Evolutionary conservation across 30 jellyfish, hydroid and myxozoan species (phyloP).

Genomic region (Turritopsis rubra): DNA sequence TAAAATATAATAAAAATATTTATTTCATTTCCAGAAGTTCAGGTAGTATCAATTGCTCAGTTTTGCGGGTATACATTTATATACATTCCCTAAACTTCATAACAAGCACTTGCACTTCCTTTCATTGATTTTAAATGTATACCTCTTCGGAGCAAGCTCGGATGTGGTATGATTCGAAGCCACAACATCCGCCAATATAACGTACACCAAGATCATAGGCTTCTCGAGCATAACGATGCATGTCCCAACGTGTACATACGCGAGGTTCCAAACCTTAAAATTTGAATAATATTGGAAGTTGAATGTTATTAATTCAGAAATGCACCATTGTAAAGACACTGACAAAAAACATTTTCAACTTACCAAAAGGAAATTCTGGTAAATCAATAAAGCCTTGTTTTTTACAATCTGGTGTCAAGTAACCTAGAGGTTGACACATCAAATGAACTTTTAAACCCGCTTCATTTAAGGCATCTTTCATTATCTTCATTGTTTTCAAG

Average conservation of each 20-base stretch:
- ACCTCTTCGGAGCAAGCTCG: conserved; percentile 92
- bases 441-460: conserved; percentile 78
- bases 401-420: conserved; percentile 80
- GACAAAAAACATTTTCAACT: not conserved
- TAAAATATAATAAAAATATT: conserved; percentile 1
- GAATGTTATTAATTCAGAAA: too few relatives aligned
- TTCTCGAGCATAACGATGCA: conserved; percentile 87
- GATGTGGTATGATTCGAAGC: conserved; percentile 93
- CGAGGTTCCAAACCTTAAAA: conserved; percentile 80
- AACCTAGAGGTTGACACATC: conserved; percentile 89
- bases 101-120: not conserved
- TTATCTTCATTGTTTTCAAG: conserved; percentile 53
- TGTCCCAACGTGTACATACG: conserved; percentile 88
- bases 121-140: not conserved
- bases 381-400: conserved; percentile 85
- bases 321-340: too few relatives aligned
- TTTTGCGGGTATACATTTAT: too few relatives aligned
- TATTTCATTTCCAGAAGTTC: not conserved
- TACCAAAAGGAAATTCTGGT: conserved; percentile 94
- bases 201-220: conserved; percentile 94
- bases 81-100: too few relatives aligned
- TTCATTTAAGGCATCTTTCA: conserved; percentile 70
- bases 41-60: too few relatives aligned
- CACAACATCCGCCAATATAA: conserved; percentile 98
- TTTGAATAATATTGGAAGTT: too few relatives aligned